These are phyloP conservation scores for Gymnothorax javanicus DNA, from an alignment of 2,797 vertebrate genomes.

Conservation along the genomic window DNA sequence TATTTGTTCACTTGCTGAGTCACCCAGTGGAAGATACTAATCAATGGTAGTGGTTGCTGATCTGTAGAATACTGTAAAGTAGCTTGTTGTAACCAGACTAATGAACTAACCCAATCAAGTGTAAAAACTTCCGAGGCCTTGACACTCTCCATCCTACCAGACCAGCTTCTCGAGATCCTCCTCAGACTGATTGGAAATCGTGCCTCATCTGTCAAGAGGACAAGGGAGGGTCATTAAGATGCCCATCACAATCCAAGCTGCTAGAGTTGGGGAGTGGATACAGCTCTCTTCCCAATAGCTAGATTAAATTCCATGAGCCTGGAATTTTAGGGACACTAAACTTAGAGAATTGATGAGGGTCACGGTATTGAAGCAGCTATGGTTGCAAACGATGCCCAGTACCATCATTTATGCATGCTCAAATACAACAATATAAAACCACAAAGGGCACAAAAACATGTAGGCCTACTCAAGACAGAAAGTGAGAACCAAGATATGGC, in stretches of 20 bases:
- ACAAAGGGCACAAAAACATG: too few relatives aligned
- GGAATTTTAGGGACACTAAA: background rate
- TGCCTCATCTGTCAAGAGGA: slow-evolving; percentile 8
- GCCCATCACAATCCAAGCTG: background rate
- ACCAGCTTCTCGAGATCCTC: background rate
- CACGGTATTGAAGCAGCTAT: background rate
- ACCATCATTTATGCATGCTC: background rate
- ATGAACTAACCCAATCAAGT: background rate
- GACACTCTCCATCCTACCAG: background rate
- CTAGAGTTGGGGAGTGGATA: background rate
- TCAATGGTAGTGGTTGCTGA: too few relatives aligned
- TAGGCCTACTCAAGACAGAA: background rate
- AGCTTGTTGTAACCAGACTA: too few relatives aligned
- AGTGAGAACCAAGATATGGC: background rate
- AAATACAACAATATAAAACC: slow-evolving; percentile 1
- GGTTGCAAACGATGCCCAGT: background rate
- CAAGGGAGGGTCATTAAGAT: background rate
- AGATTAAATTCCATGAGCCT: background rate
- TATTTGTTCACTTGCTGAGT: too few relatives aligned
- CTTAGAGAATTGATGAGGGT: background rate
- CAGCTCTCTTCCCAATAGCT: background rate
- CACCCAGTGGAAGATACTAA: too few relatives aligned
- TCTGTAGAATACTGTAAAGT: too few relatives aligned
- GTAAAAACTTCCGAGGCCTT: background rate
- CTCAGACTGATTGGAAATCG: background rate